These are phyloP conservation scores for Nomada goodeniana DNA, from an alignment of 2,888 invertebrate species.

Conservation along the genomic window DNA sequence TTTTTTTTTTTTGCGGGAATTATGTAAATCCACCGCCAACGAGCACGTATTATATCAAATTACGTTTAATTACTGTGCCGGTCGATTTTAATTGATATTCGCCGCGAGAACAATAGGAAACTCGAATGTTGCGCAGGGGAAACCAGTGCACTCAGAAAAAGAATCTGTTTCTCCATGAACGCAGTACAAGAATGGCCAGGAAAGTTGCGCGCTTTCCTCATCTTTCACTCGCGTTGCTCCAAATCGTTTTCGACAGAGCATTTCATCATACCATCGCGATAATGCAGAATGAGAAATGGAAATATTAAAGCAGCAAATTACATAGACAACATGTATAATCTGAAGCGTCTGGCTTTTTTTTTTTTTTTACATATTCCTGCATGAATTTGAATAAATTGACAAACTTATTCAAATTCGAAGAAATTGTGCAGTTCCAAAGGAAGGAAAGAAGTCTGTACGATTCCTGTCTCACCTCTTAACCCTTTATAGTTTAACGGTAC, in stretches of 20 bases:
- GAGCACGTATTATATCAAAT: slow-evolving; percentile 5
- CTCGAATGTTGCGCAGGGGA: no score
- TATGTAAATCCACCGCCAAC: slow-evolving; percentile 18
- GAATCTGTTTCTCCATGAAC: neutral
- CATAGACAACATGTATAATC: neutral
- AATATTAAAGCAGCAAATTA: slow-evolving; percentile 16
- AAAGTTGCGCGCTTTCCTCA: no score
- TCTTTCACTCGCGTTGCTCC: no score
- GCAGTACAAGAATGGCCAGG: no score
- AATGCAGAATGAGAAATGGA: neutral
- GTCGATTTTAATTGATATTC: neutral
- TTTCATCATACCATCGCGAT: neutral
- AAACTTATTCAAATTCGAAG: no score
- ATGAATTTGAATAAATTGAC: no score
- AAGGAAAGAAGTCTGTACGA: no score
- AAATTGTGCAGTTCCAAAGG: no score
- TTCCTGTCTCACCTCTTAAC: no score
- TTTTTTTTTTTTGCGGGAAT: neutral
- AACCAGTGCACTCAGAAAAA: neutral
- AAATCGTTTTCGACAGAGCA: neutral
- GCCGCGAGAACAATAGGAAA: slow-evolving; percentile 16
- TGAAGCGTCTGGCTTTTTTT: neutral
- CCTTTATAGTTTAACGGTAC: no score
- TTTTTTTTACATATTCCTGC: no score
- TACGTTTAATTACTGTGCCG: slow-evolving; percentile 6